Evolutionary conservation across 1,140 invertebrate species (phyloP).

Genomic region (Armadillidium nasatum): DNA sequence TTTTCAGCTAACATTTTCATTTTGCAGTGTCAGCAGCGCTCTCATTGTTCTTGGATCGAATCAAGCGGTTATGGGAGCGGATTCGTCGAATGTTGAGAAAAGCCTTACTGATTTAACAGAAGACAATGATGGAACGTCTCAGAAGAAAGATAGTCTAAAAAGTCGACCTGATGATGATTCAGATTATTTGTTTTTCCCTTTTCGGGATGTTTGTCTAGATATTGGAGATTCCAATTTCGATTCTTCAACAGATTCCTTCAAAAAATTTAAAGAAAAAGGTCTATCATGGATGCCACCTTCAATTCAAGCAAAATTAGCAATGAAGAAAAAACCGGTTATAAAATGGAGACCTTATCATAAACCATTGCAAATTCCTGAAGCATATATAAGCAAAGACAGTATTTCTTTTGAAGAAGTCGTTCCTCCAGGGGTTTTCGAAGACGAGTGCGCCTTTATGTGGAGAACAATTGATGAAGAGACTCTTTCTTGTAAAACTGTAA

Average conservation of each 20-base stretch:
- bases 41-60: slow-evolving; percentile 36
- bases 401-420: background rate
- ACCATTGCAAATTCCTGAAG: slow-evolving; percentile 19
- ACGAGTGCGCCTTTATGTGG: slow-evolving; percentile 45
- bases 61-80: slow-evolving; percentile 39
- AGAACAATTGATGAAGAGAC: slow-evolving; percentile 41
- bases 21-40: slow-evolving; percentile 31
- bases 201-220: slow-evolving; percentile 1
- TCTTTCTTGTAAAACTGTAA: slow-evolving; percentile 21
- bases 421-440: slow-evolving; percentile 32
- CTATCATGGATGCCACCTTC: slow-evolving; percentile 32
- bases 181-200: slow-evolving; percentile 23
- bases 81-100: slow-evolving; percentile 31
- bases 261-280: slow-evolving; percentile 13
- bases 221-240: background rate
- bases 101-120: background rate
- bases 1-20: too few species aligned
- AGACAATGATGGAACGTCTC: background rate
- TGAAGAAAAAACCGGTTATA: slow-evolving; percentile 39
- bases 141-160: background rate
- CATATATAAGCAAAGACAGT: slow-evolving; percentile 11
- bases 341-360: slow-evolving; percentile 39
- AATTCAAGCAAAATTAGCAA: slow-evolving; percentile 34
- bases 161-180: slow-evolving; percentile 8
- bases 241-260: background rate